phyloP scores from a whole-genome alignment of 2,113 vertebrate genomes.

The Zapus hudsonius region DNA sequence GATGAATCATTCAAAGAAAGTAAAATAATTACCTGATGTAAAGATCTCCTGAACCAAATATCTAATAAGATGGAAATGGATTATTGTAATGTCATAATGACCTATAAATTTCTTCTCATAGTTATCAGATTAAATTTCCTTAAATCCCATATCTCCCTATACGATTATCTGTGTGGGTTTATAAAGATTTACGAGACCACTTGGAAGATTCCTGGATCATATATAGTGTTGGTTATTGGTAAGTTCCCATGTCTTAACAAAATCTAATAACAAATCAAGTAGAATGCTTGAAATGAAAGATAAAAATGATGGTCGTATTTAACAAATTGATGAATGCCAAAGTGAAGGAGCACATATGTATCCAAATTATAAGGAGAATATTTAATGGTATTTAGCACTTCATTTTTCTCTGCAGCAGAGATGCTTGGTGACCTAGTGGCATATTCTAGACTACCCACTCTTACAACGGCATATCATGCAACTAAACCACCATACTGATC shows the following conservation, averaged over 20 bases:
- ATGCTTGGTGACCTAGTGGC: background rate
- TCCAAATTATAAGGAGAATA: constrained; percentile 11
- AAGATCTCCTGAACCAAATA: constrained; percentile 29
- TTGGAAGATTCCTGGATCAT: background rate
- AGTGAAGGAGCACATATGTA: background rate
- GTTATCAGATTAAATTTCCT: constrained; percentile 50
- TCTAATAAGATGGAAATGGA: constrained; percentile 42
- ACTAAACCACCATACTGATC: background rate
- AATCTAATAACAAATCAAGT: background rate
- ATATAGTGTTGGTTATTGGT: background rate
- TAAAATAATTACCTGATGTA: background rate
- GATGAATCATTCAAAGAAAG: constrained; percentile 40
- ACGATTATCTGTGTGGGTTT: constrained; percentile 33
- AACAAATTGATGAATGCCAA: constrained; percentile 17
- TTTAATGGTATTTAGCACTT: background rate
- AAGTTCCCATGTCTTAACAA: background rate
- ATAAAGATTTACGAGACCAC: constrained; percentile 37
- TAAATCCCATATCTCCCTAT: background rate
- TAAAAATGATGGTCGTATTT: background rate
- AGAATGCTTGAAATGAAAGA: constrained; percentile 46
- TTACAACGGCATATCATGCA: background rate
- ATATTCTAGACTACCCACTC: background rate
- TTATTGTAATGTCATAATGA: constrained; percentile 50
- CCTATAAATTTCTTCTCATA: constrained; percentile 44
- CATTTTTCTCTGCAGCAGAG: background rate